phyloP scores from a whole-genome alignment of 1,140 invertebrate species.

The Choristoneura fumiferana region DNA sequence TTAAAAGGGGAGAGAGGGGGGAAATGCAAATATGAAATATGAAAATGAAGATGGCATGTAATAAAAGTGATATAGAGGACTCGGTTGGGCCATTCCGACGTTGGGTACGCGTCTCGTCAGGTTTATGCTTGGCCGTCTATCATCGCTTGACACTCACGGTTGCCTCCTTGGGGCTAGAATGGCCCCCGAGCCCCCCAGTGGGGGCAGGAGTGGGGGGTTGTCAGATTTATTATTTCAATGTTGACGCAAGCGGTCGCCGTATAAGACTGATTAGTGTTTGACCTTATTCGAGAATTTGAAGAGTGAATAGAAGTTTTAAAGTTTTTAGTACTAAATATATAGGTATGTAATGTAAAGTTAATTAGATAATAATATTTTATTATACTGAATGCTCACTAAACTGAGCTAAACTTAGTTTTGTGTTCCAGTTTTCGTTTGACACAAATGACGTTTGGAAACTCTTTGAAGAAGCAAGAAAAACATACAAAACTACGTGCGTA shows the following conservation, averaged over 20 bases:
- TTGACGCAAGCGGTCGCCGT: constrained; percentile 36
- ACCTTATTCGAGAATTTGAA: not conserved
- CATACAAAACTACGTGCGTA: too few species aligned
- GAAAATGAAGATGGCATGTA: constrained; percentile 80
- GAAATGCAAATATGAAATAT: constrained; percentile 81
- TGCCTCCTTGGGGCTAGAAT: constrained; percentile 42
- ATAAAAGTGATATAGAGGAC: constrained; percentile 80
- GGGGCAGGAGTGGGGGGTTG: not conserved
- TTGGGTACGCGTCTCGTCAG: constrained; percentile 75
- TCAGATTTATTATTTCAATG: constrained; percentile 66
- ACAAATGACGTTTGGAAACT: too few species aligned
- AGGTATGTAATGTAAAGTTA: too few species aligned
- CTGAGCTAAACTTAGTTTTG: too few species aligned
- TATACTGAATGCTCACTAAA: too few species aligned
- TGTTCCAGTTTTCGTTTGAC: too few species aligned
- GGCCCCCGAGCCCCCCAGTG: constrained; percentile 24
- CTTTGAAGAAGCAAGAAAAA: too few species aligned
- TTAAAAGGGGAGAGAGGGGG: constrained; percentile 42
- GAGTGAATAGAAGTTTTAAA: too few species aligned
- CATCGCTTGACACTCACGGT: constrained; percentile 71
- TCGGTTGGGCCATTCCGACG: constrained; percentile 76
- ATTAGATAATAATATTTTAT: too few species aligned
- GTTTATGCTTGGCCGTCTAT: constrained; percentile 77
- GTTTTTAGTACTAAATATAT: too few species aligned
- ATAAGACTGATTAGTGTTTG: not conserved